Evolutionary conservation across 2,113 vertebrate species (phyloP), one percentile per base, ranked within the genome.

Genomic region (Nycticebus coucang): DNA sequence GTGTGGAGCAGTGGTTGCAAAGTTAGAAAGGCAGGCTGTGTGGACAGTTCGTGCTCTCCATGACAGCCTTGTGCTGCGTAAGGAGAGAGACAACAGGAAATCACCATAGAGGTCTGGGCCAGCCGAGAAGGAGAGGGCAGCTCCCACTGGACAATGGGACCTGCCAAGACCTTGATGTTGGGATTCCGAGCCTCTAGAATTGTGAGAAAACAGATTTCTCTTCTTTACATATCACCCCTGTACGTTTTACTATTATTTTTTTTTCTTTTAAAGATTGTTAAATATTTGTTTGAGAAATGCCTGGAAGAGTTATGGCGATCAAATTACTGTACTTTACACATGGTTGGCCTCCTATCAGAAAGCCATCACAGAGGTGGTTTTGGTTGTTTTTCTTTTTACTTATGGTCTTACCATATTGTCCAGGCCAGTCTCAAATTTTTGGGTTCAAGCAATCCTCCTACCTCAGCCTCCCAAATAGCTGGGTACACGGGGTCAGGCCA

Each of bases 281-380:
- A 87, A 62, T 90, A 57, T 68, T 93, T 85, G 1, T 60, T 96
- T 74, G 37, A 93, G 30, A 94, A 96, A 66, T 89, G 53, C 22
- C 35, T 72, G 79, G 66, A 59, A 79, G 68, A 72, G 26, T 30
- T 85, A 45, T 91, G 68, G 79, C n/a, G 69, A 72, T 9, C 66
- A 37, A 90, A 88, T 94, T 81, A 60, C 33, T 89, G 1, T 89
- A 74, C 89, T 95, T 97, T 90, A 19, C 74, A 74, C 17, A 17
- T 14, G 75, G 95, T 68, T 77, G 57, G 28, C 74, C 95, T 26
- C 12, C 35, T 88, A 68, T 94, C 93, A 83, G 37, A 82, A 82
- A 91, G 15, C 33, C 64, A 77, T 81, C 26, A 24, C 5, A 5
- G 21, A 83, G 64, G 60, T 64, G 55, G 11, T 85, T 89, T 50